phyloP scores from a whole-genome alignment of 2,888 invertebrate species.

The Cactoblastis cactorum region DNA sequence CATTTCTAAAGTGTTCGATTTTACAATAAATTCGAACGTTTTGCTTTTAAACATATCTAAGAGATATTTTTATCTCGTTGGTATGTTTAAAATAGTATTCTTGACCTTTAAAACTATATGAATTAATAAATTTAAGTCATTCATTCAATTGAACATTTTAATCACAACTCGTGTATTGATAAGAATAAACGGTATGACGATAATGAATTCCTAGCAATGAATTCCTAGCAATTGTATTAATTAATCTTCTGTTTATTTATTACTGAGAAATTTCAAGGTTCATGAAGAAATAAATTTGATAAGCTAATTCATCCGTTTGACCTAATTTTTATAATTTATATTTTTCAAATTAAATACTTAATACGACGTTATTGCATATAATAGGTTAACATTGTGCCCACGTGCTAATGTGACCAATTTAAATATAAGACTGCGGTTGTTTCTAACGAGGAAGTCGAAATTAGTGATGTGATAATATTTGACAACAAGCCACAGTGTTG shows the following conservation, averaged over 20 bases:
- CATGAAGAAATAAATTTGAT: background rate
- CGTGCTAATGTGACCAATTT: no score
- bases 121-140: no score
- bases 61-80: no score
- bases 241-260: background rate
- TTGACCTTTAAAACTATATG: no score
- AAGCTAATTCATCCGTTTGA: background rate
- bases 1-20: no score
- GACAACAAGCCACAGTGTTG: no score
- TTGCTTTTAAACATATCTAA: no score
- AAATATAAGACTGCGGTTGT: no score
- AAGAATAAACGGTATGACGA: background rate
- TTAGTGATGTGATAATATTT: no score
- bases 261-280: background rate
- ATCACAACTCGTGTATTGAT: background rate
- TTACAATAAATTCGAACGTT: no score
- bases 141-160: background rate
- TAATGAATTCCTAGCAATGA: conserved; percentile 1
- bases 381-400: background rate
- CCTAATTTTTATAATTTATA: background rate
- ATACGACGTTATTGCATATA: background rate
- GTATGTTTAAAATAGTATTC: no score
- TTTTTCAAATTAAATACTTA: background rate
- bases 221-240: background rate
- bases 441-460: no score